Evolutionary conservation across 2,797 vertebrate genomes (phyloP), one percentile per base, ranked within the genome.

Genomic region (Helicolenus hilgendorfi): DNA sequence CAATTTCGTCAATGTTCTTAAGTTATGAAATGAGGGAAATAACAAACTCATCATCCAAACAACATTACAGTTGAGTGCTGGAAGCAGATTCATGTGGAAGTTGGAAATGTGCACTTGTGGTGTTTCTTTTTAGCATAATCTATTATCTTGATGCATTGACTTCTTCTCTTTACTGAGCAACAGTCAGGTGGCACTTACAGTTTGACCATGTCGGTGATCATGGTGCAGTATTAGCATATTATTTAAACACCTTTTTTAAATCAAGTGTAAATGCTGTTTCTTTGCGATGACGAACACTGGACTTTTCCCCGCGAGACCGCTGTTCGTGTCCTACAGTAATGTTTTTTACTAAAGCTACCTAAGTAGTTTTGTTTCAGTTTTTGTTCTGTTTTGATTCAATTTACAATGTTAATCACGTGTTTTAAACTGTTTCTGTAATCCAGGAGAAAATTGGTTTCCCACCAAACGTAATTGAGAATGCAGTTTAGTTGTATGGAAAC

Each of bases 21-120:
- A 33, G 13, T 65, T 41, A 71, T 76, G 11, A 76, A 73, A 41
- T 27, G 59, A 68, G 77, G 62, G 45, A 53, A 53, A 53, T 53
- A 53, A 53, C 64, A 91, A 82, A 90, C 63, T 87, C 83, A 62
- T 73, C 63, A 81, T 79, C 63, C 75, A 69, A 49, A 22, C 22
- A 36, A 24, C 35, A 20, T 49, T 70, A 72, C 18, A 64, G 26
- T 72, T 29, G 73, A 9, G n/a, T 77, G 67, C n/a, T 41, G n/a
- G 26, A 24, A 29, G 26, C 11, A 20, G 60, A 49, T 70, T 65
- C 26, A 33, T 58, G 38, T 45, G 64, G 10, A 75, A 53, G 15
- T 59, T 45, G 64, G 10, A 75, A 58, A 15, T 59, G 38, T 18
- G 22, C 18, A 53, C 11, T 10, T 10, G 14, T 67, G 18, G 18